phyloP scores from a whole-genome alignment of 2,888 invertebrate species.

The Cepaea hortensis region DNA sequence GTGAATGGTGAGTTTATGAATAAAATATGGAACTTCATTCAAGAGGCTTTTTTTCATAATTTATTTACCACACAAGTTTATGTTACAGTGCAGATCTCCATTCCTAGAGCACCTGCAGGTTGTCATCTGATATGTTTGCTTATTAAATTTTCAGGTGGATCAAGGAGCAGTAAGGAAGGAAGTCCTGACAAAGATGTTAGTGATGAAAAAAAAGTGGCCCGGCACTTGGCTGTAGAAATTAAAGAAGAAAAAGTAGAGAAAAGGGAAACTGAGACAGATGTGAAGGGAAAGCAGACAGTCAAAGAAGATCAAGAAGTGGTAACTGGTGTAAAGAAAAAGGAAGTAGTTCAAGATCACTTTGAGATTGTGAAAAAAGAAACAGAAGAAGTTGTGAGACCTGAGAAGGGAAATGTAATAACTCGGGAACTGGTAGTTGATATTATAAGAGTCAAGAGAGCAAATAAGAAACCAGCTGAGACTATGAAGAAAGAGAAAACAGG shows the following conservation, averaged over 20 bases:
- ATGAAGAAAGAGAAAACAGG: not conserved
- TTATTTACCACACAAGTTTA: too few species aligned
- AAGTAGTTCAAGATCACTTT: not conserved
- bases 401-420: too few species aligned
- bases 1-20: too few species aligned
- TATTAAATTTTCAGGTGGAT: slow-evolving; percentile 45
- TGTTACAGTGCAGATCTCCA: too few species aligned
- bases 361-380: not conserved
- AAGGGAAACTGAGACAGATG: too few species aligned
- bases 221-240: slow-evolving; percentile 18
- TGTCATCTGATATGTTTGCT: not conserved
- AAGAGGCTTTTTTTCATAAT: too few species aligned
- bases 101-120: not conserved
- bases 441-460: too few species aligned
- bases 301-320: not conserved
- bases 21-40: too few species aligned
- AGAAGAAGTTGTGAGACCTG: not conserved
- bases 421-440: too few species aligned
- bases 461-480: not conserved
- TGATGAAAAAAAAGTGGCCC: not conserved
- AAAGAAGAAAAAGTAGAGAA: slow-evolving; percentile 28
- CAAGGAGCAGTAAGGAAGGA: slow-evolving; percentile 55
- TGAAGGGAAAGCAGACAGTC: not conserved
- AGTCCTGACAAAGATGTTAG: slow-evolving; percentile 51
- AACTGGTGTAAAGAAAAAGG: not conserved